These are phyloP conservation scores for Sebastes hubbsi DNA, from an alignment of 2,797 vertebrate genomes.

Conservation along the genomic window DNA sequence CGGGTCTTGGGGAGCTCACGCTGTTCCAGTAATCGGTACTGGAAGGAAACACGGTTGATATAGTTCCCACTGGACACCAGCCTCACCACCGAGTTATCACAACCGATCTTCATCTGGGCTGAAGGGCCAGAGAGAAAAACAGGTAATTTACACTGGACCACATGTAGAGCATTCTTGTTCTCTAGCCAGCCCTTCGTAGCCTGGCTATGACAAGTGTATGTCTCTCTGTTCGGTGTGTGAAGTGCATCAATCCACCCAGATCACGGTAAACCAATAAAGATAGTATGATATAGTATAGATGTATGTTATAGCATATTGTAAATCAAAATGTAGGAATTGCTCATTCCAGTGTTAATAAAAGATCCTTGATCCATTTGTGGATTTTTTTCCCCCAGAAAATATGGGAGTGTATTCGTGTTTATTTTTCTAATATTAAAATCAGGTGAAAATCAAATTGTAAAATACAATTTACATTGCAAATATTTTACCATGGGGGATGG, in stretches of 20 bases:
- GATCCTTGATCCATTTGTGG: background rate
- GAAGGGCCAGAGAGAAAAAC: conserved; percentile 35
- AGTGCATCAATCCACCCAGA: background rate
- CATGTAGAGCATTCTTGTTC: background rate
- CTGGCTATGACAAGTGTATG: background rate
- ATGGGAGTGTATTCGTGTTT: background rate
- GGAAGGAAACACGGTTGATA: conserved; percentile 92
- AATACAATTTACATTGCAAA: background rate
- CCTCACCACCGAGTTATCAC: conserved; percentile 94
- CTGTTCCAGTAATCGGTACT: conserved; percentile 89
- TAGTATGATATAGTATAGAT: background rate
- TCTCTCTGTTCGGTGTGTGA: background rate
- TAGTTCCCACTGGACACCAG: conserved; percentile 96
- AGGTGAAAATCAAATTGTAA: background rate
- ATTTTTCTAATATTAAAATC: background rate
- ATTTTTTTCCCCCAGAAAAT: background rate
- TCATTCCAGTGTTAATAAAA: background rate
- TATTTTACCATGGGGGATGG: background rate
- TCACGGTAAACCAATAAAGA: background rate
- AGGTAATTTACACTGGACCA: conserved; percentile 28
- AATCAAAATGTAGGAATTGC: background rate
- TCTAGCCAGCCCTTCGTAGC: background rate
- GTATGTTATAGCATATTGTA: background rate
- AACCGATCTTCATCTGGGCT: conserved; percentile 97
- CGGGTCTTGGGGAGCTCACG: conserved; percentile 84